phyloP scores from a whole-genome alignment of 2,888 invertebrate species.

The Troides oblongomaculatus region DNA sequence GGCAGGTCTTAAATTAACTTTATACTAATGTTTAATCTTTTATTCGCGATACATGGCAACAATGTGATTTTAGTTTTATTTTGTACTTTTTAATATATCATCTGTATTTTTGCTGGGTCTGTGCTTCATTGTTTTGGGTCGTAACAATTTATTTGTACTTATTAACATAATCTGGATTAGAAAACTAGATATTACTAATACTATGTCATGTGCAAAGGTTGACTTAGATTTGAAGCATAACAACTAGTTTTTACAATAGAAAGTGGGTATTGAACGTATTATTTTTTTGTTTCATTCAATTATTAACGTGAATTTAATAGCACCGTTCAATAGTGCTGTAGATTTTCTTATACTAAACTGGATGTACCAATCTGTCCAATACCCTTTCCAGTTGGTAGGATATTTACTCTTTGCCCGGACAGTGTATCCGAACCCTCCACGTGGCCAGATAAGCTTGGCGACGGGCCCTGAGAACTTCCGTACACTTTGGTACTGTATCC shows the following conservation, averaged over 20 bases:
- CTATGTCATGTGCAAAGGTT: slow-evolving; percentile 25
- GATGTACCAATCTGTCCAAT: slow-evolving; percentile 79
- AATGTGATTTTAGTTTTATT: slow-evolving; percentile 49
- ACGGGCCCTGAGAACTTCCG: slow-evolving; percentile 87
- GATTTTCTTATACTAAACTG: slow-evolving; percentile 81
- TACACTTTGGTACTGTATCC: slow-evolving; percentile 92
- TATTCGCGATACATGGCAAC: slow-evolving; percentile 62
- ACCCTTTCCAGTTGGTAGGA: slow-evolving; percentile 57
- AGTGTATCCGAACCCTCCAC: slow-evolving; percentile 65
- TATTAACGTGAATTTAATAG: too few relatives aligned
- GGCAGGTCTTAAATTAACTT: slow-evolving; percentile 29
- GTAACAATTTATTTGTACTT: slow-evolving; percentile 16
- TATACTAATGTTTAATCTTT: slow-evolving; percentile 31
- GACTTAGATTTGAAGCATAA: slow-evolving; percentile 28
- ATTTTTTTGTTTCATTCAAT: too few relatives aligned
- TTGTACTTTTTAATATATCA: slow-evolving; percentile 56
- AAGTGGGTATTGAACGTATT: slow-evolving; percentile 14
- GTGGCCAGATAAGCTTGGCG: slow-evolving; percentile 85
- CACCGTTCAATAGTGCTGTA: not conserved
- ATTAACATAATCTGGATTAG: slow-evolving; percentile 8
- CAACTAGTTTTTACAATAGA: slow-evolving; percentile 6
- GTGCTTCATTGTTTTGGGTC: slow-evolving; percentile 18
- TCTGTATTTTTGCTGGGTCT: slow-evolving; percentile 15
- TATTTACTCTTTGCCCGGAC: slow-evolving; percentile 64
- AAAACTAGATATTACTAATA: slow-evolving; percentile 6